phyloP scores from a whole-genome alignment of 2,888 invertebrate genomes.

The Caenorhabditis imperialis region DNA sequence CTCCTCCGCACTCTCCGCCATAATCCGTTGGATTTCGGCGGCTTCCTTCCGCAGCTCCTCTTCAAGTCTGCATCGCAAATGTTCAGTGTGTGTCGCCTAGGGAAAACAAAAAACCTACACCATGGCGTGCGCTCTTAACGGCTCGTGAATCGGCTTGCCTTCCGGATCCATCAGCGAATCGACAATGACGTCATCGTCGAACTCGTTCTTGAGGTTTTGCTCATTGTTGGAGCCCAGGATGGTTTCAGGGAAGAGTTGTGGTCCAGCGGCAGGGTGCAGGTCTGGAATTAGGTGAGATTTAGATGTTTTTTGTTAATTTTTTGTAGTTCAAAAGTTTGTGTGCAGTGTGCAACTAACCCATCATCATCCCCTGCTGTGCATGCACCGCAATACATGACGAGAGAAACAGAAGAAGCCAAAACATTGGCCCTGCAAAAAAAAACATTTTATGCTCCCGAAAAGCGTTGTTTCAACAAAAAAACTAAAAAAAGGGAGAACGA shows the following conservation, averaged over 20 bases:
- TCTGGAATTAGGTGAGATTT: too few relatives aligned
- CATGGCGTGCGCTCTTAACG: conserved; percentile 52
- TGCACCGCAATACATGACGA: conserved; percentile 49
- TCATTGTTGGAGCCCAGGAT: conserved; percentile 3
- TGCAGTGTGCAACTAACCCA: conserved; percentile 30
- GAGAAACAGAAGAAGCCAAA: too few relatives aligned
- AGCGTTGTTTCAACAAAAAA: not conserved
- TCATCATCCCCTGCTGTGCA: conserved; percentile 43
- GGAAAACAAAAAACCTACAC: conserved; percentile 42
- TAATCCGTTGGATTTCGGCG: conserved; percentile 47
- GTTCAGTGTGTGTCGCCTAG: not conserved
- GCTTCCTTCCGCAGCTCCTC: conserved; percentile 58
- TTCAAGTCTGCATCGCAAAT: conserved; percentile 49
- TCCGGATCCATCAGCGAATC: conserved; percentile 60
- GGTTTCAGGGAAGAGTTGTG: conserved; percentile 53
- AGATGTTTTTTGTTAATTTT: conserved; percentile 7
- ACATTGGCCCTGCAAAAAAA: too few relatives aligned
- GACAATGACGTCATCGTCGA: conserved; percentile 25
- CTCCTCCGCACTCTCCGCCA: conserved; percentile 10
- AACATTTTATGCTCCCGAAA: conserved; percentile 38
- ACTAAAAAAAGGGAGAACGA: not conserved
- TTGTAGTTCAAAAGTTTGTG: not conserved
- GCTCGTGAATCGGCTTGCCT: conserved; percentile 60
- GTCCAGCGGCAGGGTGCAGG: conserved; percentile 62
- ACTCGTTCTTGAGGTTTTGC: conserved; percentile 16